A percentile compares a stretch with the other conserved stretches of the same genome.
Evolutionary conservation across 2,797 vertebrate species (phyloP).

Genomic region (Rallus crepitans): DNA sequence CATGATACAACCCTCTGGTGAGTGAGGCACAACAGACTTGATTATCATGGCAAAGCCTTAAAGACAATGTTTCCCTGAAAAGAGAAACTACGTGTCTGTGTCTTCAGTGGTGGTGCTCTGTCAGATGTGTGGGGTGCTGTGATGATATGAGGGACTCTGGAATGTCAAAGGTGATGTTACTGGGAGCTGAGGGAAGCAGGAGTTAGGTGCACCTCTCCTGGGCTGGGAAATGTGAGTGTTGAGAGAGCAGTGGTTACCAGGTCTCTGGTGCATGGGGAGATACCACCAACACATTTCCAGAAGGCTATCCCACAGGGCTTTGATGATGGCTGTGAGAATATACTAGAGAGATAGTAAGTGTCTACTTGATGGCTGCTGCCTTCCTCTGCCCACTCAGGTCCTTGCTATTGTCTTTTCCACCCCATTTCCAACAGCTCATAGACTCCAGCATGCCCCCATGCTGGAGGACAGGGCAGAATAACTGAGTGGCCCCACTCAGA

Average conservation of each 20-base stretch:
- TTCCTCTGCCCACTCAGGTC: not conserved
- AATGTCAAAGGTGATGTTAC: not conserved
- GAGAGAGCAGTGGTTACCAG: not conserved
- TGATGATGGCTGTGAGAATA: not conserved
- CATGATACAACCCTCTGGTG: not conserved
- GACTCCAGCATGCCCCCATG: rapidly evolving
- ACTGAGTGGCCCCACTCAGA: rapidly evolving
- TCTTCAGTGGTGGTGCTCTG: not conserved
- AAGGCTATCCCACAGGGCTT: not conserved
- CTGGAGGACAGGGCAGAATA: not conserved
- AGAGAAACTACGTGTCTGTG: rapidly evolving
- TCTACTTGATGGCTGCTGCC: not conserved
- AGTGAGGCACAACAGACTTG: not conserved
- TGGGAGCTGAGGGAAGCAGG: not conserved
- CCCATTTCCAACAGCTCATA: not conserved
- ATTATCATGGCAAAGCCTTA: not conserved
- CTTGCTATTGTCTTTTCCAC: not conserved
- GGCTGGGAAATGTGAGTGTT: not conserved
- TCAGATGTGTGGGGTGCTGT: not conserved
- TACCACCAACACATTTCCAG: not conserved
- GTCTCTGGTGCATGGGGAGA: not conserved
- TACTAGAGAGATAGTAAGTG: not conserved
- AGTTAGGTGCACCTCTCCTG: not conserved
- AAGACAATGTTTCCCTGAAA: not conserved
- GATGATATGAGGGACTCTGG: not conserved